Conservation (phyloP, 1,140 invertebrate genomes). For the Zelostemma sp. region DNA sequence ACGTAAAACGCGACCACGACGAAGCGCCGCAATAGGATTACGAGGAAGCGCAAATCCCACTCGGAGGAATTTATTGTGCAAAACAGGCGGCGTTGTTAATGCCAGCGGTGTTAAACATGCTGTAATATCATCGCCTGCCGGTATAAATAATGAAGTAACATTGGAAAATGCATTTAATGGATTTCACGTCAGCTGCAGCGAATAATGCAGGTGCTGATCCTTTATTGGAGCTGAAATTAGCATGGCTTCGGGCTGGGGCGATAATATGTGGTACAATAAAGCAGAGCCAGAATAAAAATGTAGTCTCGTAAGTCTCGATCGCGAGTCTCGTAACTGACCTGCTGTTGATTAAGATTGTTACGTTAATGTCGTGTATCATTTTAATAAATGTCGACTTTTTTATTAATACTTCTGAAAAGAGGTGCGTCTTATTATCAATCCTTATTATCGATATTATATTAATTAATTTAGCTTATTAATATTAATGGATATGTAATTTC, state of each 20-base stretch:
- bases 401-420: too few species aligned
- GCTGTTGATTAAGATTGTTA: too few species aligned
- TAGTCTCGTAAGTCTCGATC: conserved; percentile 1
- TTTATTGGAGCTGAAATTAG: conserved; percentile 39
- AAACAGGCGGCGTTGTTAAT: conserved; percentile 45
- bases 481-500: too few species aligned
- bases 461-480: too few species aligned
- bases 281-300: conserved; percentile 36
- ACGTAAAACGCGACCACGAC: too few species aligned
- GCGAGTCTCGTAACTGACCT: neutral
- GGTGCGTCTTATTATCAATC: too few species aligned
- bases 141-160: conserved; percentile 42
- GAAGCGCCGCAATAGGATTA: too few species aligned
- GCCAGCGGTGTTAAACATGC: conserved; percentile 46
- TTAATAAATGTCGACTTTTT: too few species aligned
- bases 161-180: conserved; percentile 17
- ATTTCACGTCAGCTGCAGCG: conserved; percentile 4
- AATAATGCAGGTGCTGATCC: conserved; percentile 23
- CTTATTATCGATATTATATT: too few species aligned
- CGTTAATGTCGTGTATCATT: too few species aligned
- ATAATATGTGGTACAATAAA: conserved; percentile 29
- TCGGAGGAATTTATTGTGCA: conserved; percentile 47
- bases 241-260: conserved; percentile 25
- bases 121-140: conserved; percentile 38
- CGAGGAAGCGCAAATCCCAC: conserved; percentile 48